Evolutionary conservation across 2,113 vertebrate genomes (phyloP).

Genomic region (Hipposideros armiger): DNA sequence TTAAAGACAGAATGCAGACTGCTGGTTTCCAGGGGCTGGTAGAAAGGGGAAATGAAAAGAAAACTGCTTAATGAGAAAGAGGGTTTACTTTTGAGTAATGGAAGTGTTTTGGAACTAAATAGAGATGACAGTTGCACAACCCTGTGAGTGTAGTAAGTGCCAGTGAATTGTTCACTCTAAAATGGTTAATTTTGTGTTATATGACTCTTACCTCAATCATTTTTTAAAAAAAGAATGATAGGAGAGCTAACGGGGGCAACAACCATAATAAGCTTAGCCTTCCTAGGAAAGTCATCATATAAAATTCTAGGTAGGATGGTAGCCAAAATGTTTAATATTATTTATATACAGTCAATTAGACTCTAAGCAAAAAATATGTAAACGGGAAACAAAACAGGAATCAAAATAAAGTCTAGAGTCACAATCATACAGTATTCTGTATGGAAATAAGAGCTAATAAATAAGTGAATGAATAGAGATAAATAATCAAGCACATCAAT

Average conservation of each 20-base stretch:
- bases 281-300: background rate
- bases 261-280: slow-evolving; percentile 33
- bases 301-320: slow-evolving; percentile 36
- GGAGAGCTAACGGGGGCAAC: background rate
- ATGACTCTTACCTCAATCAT: background rate
- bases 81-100: background rate
- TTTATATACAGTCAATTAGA: background rate
- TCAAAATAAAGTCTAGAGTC: slow-evolving; percentile 42
- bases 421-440: background rate
- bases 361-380: slow-evolving; percentile 21
- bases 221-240: slow-evolving; percentile 16
- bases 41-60: background rate
- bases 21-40: background rate
- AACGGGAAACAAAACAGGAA: slow-evolving; percentile 48
- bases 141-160: background rate
- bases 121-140: background rate
- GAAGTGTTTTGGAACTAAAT: slow-evolving; percentile 27
- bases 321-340: slow-evolving; percentile 32
- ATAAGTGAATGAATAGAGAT: background rate
- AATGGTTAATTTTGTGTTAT: slow-evolving; percentile 9
- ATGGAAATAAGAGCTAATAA: background rate
- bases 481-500: background rate
- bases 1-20: background rate
- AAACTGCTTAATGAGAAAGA: background rate
- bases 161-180: slow-evolving; percentile 31